Percentiles rank a stretch among this genome's conserved stretches.
phyloP scores from a whole-genome alignment of 2,797 vertebrate species.

The Liparis tanakae region DNA sequence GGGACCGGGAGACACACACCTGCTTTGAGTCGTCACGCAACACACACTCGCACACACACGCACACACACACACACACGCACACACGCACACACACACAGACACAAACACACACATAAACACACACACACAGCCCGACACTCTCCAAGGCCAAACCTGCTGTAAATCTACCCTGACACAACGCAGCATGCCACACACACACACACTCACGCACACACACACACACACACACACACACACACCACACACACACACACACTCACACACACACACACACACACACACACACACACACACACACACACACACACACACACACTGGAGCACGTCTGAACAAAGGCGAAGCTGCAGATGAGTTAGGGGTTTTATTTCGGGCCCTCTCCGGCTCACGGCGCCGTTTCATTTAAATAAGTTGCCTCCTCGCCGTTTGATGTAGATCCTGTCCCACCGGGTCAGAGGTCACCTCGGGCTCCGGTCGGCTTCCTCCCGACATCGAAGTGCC shows the following conservation, averaged over 20 bases:
- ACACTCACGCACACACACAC: constrained; percentile 39
- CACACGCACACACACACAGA: constrained; percentile 42
- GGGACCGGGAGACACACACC: constrained; percentile 50
- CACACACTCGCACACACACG: constrained; percentile 16
- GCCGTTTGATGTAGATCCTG: no score
- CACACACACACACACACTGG: constrained; percentile 30
- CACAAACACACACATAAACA: constrained; percentile 47
- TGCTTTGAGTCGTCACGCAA: constrained; percentile 69
- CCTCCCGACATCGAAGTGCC: no score
- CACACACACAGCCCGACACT: constrained; percentile 11
- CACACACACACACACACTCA: constrained; percentile 43
- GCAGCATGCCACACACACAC: constrained; percentile 40
- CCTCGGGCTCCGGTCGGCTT: no score
- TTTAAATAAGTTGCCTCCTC: no score
- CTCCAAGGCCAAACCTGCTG: constrained; percentile 67
- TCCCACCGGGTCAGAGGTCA: no score
- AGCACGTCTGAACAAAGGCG: constrained; percentile 6
- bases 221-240: constrained; percentile 32
- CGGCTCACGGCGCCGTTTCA: no score
- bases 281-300: constrained; percentile 39
- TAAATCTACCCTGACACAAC: constrained; percentile 69
- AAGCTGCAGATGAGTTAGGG: no score
- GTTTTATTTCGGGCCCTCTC: no score
- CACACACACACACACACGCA: constrained; percentile 30
- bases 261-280: constrained; percentile 33